phyloP scores from a whole-genome alignment of 2,888 invertebrate species.

The Philaethria dido region DNA sequence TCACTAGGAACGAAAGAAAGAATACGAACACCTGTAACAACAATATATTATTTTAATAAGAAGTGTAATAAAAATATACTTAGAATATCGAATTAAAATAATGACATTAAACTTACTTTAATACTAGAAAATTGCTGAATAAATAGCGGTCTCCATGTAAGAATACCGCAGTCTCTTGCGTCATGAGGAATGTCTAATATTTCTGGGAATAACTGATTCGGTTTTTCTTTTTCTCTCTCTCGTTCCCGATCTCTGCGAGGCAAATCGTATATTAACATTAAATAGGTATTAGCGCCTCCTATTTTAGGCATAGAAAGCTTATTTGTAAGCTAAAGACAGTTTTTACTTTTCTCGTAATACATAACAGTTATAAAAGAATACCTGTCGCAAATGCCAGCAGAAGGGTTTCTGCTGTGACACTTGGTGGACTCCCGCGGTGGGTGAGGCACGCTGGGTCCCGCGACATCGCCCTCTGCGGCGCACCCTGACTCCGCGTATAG shows the following conservation, averaged over 20 bases:
- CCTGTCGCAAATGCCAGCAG: constrained; percentile 89
- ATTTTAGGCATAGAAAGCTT: not conserved
- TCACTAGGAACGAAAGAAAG: constrained; percentile 94
- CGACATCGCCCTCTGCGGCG: constrained; percentile 82
- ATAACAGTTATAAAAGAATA: constrained; percentile 48
- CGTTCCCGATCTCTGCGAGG: constrained; percentile 74
- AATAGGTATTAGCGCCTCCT: not conserved
- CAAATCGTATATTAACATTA: not conserved
- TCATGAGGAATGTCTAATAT: constrained; percentile 87
- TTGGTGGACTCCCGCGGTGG: constrained; percentile 80
- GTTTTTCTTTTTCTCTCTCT: constrained; percentile 85
- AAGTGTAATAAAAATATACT: not conserved
- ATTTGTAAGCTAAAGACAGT: not conserved
- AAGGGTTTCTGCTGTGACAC: constrained; percentile 93
- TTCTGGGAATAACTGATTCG: constrained; percentile 83
- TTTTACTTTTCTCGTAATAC: not conserved
- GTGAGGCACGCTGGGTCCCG: constrained; percentile 76
- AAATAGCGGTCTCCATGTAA: constrained; percentile 92
- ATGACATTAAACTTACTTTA: constrained; percentile 83
- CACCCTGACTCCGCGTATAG: constrained; percentile 90
- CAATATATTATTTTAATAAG: constrained; percentile 38
- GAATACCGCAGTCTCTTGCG: constrained; percentile 93
- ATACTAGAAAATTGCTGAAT: constrained; percentile 95
- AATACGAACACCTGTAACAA: constrained; percentile 91
- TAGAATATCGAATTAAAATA: not conserved